Conservation (phyloP, 2,888 invertebrate species). For the Eristalis arbustorum region DNA sequence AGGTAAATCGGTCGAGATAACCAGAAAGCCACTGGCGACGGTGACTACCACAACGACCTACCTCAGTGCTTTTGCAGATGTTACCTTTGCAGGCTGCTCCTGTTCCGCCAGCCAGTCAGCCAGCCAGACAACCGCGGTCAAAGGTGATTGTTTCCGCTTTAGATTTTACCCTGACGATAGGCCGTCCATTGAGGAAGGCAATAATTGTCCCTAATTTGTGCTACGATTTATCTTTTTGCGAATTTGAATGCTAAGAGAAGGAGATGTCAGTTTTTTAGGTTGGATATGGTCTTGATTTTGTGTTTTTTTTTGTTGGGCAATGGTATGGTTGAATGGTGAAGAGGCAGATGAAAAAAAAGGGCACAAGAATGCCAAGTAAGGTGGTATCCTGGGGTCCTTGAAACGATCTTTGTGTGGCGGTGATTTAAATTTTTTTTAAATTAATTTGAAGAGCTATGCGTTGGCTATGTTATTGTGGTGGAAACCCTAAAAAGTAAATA, state of each 20-base stretch:
- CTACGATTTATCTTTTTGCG: conserved; percentile 46
- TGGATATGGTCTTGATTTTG: not conserved
- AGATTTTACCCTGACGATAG: conserved; percentile 50
- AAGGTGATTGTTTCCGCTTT: conserved; percentile 65
- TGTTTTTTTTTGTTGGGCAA: not conserved
- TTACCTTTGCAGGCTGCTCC: conserved; percentile 3
- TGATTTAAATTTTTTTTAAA: too few relatives aligned
- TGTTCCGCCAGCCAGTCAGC: conserved; percentile 50
- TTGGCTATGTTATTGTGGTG: too few relatives aligned
- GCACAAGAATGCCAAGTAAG: not conserved
- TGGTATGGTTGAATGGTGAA: not conserved
- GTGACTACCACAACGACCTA: conserved; percentile 64
- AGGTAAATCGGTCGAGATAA: conserved; percentile 71
- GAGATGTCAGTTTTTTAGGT: conserved; percentile 17
- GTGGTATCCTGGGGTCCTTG: not conserved
- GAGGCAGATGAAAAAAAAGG: not conserved
- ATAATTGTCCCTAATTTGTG: conserved; percentile 66
- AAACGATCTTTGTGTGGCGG: too few relatives aligned
- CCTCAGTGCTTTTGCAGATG: conserved; percentile 64
- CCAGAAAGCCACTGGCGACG: conserved; percentile 31
- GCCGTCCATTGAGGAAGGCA: conserved; percentile 41
- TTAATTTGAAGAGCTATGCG: too few relatives aligned
- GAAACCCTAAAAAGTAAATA: too few relatives aligned
- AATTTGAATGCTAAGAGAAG: conserved; percentile 37
- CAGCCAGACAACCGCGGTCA: conserved; percentile 61